Conservation (phyloP, 2,888 invertebrate species). For the Diarsia mendica region DNA sequence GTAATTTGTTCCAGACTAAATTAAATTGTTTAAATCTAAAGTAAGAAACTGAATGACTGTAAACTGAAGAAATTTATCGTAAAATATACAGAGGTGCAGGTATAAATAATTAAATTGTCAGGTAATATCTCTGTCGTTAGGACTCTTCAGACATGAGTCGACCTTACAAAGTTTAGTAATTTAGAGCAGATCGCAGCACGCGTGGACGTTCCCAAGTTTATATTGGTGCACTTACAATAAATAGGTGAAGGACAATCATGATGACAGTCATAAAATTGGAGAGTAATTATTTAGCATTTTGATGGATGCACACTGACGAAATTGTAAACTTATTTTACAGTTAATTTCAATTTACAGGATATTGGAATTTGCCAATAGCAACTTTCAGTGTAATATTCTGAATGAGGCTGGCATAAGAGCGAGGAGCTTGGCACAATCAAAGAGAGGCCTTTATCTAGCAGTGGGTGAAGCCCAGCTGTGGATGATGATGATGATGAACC, state of each 20-base stretch:
- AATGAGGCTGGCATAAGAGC: too few relatives aligned
- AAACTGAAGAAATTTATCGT: background rate
- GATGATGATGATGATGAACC: background rate
- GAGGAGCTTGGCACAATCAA: too few relatives aligned
- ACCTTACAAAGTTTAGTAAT: conserved; percentile 21
- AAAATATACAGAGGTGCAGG: background rate
- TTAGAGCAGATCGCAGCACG: conserved; percentile 4
- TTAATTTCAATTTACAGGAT: background rate
- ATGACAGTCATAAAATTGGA: background rate
- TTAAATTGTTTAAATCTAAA: background rate
- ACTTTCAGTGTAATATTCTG: too few relatives aligned
- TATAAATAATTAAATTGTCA: background rate
- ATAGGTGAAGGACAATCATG: background rate
- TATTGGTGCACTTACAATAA: conserved; percentile 11
- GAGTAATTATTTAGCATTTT: background rate
- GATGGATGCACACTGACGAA: background rate
- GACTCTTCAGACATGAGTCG: background rate
- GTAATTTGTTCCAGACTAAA: background rate
- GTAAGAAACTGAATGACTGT: background rate
- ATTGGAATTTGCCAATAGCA: background rate
- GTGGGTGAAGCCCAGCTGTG: too few relatives aligned
- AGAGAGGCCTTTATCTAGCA: too few relatives aligned
- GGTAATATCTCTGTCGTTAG: background rate
- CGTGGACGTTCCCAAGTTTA: background rate
- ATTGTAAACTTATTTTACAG: background rate